phyloP scores from a whole-genome alignment of 2,113 vertebrate species.

The Dendrocopos noguchii region DNA sequence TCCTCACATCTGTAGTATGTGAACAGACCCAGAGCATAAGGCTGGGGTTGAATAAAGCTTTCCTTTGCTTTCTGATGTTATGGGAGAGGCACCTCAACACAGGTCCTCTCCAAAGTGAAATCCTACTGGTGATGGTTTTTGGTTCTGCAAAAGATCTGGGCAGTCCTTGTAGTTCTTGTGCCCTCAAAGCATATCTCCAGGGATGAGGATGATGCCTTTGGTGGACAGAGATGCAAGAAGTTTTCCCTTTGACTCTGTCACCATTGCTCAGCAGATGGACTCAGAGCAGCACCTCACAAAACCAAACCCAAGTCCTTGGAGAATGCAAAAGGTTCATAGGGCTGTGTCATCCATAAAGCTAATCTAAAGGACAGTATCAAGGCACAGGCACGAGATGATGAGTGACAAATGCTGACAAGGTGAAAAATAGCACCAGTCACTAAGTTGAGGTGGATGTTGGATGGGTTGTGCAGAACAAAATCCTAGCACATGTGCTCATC shows the following conservation, averaged over 20 bases:
- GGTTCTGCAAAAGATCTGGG: not conserved
- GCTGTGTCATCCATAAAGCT: not conserved
- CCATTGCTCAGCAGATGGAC: not conserved
- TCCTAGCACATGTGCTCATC: not conserved
- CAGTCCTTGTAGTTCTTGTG: too few relatives aligned
- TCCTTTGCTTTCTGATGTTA: not conserved
- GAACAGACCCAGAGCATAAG: not conserved
- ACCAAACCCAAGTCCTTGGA: not conserved
- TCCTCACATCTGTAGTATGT: accelerated
- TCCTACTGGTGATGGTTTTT: not conserved
- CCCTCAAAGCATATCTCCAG: not conserved
- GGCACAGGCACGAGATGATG: not conserved
- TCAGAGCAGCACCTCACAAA: not conserved
- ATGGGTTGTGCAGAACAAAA: not conserved
- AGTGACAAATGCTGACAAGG: not conserved
- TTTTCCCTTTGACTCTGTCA: not conserved
- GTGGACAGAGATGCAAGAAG: accelerated
- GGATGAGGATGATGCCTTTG: not conserved
- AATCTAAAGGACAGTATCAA: accelerated
- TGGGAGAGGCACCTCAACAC: not conserved
- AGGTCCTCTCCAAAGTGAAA: not conserved
- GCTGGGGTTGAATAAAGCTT: not conserved
- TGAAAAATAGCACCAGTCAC: not conserved
- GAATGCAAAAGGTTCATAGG: not conserved
- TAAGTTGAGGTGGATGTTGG: not conserved